Evolutionary conservation across 1,140 invertebrate genomes (phyloP).

Genomic region (Pogonognathellus flavescens): DNA sequence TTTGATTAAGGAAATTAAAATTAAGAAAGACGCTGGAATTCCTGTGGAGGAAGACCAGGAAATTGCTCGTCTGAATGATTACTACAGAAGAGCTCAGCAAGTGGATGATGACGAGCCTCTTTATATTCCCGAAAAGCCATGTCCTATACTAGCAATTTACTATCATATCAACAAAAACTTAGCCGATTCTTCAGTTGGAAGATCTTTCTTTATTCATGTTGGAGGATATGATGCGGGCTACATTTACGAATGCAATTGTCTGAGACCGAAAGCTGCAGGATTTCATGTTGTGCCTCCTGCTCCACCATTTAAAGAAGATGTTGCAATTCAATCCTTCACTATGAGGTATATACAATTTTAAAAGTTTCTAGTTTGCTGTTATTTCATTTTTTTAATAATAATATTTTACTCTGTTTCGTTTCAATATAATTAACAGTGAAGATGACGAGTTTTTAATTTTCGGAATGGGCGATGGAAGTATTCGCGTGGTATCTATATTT

Average conservation of each 20-base stretch:
- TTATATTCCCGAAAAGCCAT: conserved; percentile 74
- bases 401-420: background rate
- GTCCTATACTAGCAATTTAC: conserved; percentile 66
- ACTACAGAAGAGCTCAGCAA: conserved; percentile 71
- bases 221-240: conserved; percentile 82
- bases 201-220: conserved; percentile 69
- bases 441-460: conserved; percentile 75
- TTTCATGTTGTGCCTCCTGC: conserved; percentile 66
- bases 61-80: conserved; percentile 49
- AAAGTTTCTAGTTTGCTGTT: too few relatives aligned
- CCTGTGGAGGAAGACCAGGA: conserved; percentile 60
- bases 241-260: conserved; percentile 77
- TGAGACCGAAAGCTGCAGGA: conserved; percentile 68
- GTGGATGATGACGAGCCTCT: conserved; percentile 74
- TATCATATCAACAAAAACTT: conserved; percentile 57
- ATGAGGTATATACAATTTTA: conserved; percentile 72
- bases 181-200: conserved; percentile 33
- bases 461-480: conserved; percentile 78
- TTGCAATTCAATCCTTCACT: conserved; percentile 74
- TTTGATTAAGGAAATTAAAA: conserved; percentile 51
- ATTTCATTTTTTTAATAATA: background rate
- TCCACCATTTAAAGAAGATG: conserved; percentile 73
- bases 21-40: conserved; percentile 8
- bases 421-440: conserved; percentile 64
- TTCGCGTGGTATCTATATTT: conserved; percentile 72